Base-by-base conservation (phyloP, 2,797 vertebrate genomes). In the Mormyrus proboscirostris region DNA sequence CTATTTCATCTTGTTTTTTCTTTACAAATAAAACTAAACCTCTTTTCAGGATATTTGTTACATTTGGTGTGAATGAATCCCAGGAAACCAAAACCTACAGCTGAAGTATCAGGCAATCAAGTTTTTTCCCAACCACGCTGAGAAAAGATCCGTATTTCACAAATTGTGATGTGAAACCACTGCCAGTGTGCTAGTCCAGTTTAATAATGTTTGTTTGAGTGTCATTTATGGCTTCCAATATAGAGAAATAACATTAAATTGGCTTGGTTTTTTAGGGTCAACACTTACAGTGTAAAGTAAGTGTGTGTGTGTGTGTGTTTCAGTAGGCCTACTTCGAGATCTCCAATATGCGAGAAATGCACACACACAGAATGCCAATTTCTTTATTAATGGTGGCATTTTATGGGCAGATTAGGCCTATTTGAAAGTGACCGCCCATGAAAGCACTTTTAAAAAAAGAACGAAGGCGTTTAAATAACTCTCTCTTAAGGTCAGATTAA, bases 401-500 rank as follows among this genome's bases (percentile, higher is more conserved):
- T 51, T 51, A 29, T 51, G 50, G 83, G 47, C 47, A 51, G n/a
- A 25, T 85, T 25, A 73, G 65, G 65, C 14, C 69, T 38, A 16
- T 53, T 29, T 51, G n/a, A 25, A 86, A 29, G 84, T 87, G 86
- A 41, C 86, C 86, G 55, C 53, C 51, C 33, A 33, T 87, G 86
- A 57, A 59, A 59, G 33, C 10, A 47, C 82, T 5, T 84, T 3
- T 10, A 47, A 55, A 49, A 51, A 86, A 59, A 9, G 16, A n/a
- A 41, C 86, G 14, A 55, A 53, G 44, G 16, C 14, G 14, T 53
- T 87, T 41, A 87, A 87, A 41, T 57, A 87, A 41, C 86, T 87
- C 14, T 44, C 50, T 57, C 29, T 86, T 29, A 86, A 86, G 50
- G 51, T 55, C 29, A 55, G 14, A 50, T 55, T 53, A 55, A 86